Evolutionary conservation across 2,888 invertebrate species (phyloP).

Genomic region (Metallyticus violacea): DNA sequence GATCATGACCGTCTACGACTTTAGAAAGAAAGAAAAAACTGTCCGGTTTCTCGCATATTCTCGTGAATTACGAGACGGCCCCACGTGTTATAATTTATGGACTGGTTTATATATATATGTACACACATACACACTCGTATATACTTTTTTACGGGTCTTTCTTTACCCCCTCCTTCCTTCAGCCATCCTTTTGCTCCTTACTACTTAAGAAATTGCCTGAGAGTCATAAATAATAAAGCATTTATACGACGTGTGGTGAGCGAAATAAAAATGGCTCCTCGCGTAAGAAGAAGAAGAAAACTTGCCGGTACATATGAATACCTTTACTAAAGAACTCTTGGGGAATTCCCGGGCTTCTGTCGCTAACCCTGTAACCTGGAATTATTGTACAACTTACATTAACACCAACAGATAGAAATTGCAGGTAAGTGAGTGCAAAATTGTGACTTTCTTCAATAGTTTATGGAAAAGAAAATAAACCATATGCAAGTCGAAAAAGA

Average conservation of each 20-base stretch:
- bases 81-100: constrained; percentile 29
- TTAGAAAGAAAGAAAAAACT: not conserved
- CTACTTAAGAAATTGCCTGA: constrained; percentile 30
- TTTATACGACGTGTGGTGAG: constrained; percentile 29
- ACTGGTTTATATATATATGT: constrained; percentile 22
- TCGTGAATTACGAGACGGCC: constrained; percentile 28
- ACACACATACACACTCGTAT: not conserved
- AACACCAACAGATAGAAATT: too few relatives aligned
- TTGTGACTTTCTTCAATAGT: too few relatives aligned
- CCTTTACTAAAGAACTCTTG: not conserved
- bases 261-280: constrained; percentile 18
- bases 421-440: too few relatives aligned
- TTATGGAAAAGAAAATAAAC: too few relatives aligned
- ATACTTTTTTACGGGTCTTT: not conserved
- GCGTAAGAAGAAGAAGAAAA: not conserved
- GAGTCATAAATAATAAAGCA: constrained; percentile 29
- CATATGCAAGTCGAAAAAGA: too few relatives aligned
- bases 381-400: too few relatives aligned
- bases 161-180: not conserved
- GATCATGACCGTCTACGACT: not conserved
- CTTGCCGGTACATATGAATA: not conserved
- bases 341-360: not conserved
- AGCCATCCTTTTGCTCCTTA: not conserved
- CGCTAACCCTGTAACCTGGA: too few relatives aligned
- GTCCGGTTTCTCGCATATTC: constrained; percentile 25